Evolutionary conservation across 2,113 vertebrate genomes (phyloP).

Genomic region (Indri indri): DNA sequence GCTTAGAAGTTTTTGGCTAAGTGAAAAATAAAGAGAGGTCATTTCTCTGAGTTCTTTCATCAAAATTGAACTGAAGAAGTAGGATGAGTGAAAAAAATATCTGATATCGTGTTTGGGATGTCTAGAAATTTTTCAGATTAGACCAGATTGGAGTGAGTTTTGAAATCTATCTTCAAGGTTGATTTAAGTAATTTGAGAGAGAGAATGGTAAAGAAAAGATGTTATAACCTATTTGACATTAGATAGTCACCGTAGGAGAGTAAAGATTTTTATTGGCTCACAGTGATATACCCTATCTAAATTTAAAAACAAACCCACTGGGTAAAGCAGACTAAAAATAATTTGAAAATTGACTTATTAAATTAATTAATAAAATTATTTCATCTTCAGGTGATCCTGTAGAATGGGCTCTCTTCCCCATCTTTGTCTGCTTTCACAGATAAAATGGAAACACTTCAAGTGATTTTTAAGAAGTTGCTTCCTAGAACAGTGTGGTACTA

Average conservation of each 20-base stretch:
- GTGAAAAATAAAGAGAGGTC: neutral
- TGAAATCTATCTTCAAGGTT: neutral
- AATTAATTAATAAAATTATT: neutral
- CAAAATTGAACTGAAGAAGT: neutral
- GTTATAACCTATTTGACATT: neutral
- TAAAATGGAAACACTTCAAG: neutral
- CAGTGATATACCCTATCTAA: neutral
- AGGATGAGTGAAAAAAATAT: neutral
- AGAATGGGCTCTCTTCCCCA: neutral
- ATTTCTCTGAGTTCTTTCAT: neutral
- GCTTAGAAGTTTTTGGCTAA: neutral
- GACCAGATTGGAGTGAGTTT: neutral
- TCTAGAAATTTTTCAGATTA: neutral
- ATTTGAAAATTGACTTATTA: conserved; percentile 14
- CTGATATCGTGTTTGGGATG: neutral
- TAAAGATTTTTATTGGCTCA: neutral
- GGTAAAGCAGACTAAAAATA: conserved; percentile 1
- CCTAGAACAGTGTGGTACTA: neutral
- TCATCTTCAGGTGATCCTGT: neutral
- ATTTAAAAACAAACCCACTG: neutral
- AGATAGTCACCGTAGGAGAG: neutral
- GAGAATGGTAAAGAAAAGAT: neutral
- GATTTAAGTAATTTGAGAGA: neutral
- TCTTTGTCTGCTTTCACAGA: neutral
- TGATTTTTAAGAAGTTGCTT: neutral